Evolutionary conservation across 2,888 invertebrate species (phyloP).

Genomic region (Drosophila birchii): DNA sequence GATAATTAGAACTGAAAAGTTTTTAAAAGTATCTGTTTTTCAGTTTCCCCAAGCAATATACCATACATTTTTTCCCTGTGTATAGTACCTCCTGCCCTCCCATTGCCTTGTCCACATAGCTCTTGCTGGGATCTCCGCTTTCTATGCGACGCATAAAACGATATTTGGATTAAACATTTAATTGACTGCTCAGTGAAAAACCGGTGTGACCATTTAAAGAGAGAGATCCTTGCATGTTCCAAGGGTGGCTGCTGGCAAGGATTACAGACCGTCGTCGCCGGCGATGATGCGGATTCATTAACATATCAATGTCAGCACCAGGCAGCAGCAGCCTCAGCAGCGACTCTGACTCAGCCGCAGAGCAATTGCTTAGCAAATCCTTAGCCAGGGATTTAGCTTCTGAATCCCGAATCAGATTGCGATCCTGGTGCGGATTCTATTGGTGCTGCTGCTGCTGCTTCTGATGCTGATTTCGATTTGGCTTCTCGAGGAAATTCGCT

Average conservation of each 20-base stretch:
- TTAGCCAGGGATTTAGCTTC: conserved; percentile 29
- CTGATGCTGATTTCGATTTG: conserved; percentile 60
- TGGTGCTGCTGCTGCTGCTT: conserved; percentile 38
- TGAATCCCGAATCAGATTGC: conserved; percentile 41
- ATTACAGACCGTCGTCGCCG: conserved; percentile 47
- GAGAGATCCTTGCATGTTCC: conserved; percentile 1
- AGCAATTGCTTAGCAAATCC: conserved; percentile 10
- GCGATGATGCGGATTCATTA: conserved; percentile 60
- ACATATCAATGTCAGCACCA: conserved; percentile 78
- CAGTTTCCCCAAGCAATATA: not conserved
- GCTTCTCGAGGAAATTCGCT: conserved; percentile 76
- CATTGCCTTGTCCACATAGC: not conserved
- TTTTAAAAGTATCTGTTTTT: not conserved
- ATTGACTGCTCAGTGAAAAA: conserved; percentile 68
- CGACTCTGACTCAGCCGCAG: conserved; percentile 11
- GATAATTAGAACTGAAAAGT: not conserved
- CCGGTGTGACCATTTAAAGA: conserved; percentile 54
- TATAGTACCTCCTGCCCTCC: conserved; percentile 3
- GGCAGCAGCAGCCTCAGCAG: not conserved
- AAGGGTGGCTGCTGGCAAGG: conserved; percentile 53
- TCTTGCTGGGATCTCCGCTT: conserved; percentile 22
- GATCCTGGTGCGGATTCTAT: conserved; percentile 53
- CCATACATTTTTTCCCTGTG: conserved; percentile 34
- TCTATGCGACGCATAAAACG: conserved; percentile 61
- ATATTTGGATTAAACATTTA: conserved; percentile 79